Percentiles rank a stretch among this genome's conserved stretches.
These are phyloP conservation scores for Syrphus vitripennis DNA, from an alignment of 2,888 invertebrate genomes.

Conservation along the genomic window DNA sequence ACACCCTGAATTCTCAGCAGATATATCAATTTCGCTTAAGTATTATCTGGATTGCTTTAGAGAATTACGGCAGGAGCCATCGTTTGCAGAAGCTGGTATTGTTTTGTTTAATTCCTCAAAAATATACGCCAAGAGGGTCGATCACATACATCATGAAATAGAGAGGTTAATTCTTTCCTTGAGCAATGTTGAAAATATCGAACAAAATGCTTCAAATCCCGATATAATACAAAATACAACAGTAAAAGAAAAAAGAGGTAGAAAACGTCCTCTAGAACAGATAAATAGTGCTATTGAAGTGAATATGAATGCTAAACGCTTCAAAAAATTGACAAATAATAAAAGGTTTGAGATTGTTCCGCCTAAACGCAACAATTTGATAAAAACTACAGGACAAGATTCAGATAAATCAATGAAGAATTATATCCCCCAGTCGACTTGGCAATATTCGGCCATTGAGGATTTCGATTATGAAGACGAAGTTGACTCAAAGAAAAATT, in stretches of 20 bases:
- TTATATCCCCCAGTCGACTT: constrained; percentile 74
- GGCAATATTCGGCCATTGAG: constrained; percentile 76
- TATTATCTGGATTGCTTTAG: constrained; percentile 77
- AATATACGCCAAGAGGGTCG: constrained; percentile 78
- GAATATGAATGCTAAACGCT: constrained; percentile 74
- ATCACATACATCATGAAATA: constrained; percentile 75
- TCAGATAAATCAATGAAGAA: not conserved
- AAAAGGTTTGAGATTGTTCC: constrained; percentile 74
- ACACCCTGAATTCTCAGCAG: constrained; percentile 76
- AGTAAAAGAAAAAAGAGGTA: constrained; percentile 69
- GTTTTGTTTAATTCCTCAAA: constrained; percentile 76
- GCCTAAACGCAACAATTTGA: not conserved
- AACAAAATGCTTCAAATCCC: not conserved
- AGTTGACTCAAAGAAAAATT: constrained; percentile 78
- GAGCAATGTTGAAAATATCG: constrained; percentile 14
- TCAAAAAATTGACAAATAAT: constrained; percentile 74
- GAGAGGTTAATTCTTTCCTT: constrained; percentile 75
- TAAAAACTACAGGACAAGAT: not conserved
- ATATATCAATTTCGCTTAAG: constrained; percentile 76
- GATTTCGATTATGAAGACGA: constrained; percentile 78
- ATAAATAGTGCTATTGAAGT: constrained; percentile 75
- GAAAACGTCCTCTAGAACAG: constrained; percentile 74
- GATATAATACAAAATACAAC: not conserved
- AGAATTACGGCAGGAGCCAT: constrained; percentile 54
- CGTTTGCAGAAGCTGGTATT: constrained; percentile 74